Evolutionary conservation across 2,797 vertebrate genomes (phyloP), one percentile per base, ranked within the genome.

Genomic region (Anguilla megastoma): DNA sequence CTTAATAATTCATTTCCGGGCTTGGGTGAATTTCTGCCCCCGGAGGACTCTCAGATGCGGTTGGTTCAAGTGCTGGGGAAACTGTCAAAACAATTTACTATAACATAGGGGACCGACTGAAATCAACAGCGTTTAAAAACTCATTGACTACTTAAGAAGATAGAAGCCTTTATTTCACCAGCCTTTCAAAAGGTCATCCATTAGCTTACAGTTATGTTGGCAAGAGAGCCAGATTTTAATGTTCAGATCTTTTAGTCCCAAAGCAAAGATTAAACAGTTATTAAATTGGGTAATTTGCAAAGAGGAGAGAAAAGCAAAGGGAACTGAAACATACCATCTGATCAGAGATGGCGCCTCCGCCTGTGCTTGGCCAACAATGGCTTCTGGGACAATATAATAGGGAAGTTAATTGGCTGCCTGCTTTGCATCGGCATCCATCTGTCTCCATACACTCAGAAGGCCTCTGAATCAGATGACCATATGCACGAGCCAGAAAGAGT

Each of bases 1-100:
- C 89, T 87, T 82, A 87, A 87, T 89, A 30, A 86, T 87, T 87
- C 76, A 84, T 87, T 66, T 30, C 82, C 18, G 85, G 89, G 86
- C 88, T 60, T 87, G 87, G 41, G 84, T 54, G 58, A 30, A n/a
- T 36, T 36, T 79, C 60, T 33, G 24, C 27, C 2, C 14, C 76
- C 14, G 5, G 76, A 60, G 74, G 36, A 74, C 54, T n/a, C n/a
- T 45, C 41, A 58, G 36, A 60, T 41, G 36, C 76, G 63, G 60
- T 27, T 87, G 86, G 21, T 52, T 12, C 63, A 89, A 87, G 58
- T 45, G 30, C 71, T 41, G 54, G 30, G 24, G 86, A 82, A n/a
- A 80, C 0, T 84, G 86, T 84, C 85, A 76, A 63, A 89, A 83
- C 87, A 60, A 45, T 36, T 21, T 85, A 27, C 14, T 76, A 41